Conservation (phyloP, 2,113 vertebrate genomes). For the Bungarus multicinctus region DNA sequence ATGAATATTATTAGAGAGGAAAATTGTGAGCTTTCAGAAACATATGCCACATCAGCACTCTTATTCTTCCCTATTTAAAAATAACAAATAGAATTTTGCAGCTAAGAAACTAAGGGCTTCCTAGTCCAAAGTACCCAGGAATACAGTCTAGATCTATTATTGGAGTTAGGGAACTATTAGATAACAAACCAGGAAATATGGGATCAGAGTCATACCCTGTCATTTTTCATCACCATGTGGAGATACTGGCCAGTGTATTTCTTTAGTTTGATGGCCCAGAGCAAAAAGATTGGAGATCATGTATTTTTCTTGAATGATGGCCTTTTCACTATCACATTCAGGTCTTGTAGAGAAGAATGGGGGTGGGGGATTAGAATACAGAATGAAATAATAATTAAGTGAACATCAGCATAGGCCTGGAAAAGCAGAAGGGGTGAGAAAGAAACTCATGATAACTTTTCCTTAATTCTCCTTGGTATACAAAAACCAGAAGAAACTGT, state of each 20-base stretch:
- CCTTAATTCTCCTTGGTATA: background rate
- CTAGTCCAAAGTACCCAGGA: background rate
- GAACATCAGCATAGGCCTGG: background rate
- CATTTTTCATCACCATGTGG: background rate
- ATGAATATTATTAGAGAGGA: background rate
- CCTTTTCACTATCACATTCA: background rate
- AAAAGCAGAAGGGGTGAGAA: background rate
- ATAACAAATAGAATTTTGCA: background rate
- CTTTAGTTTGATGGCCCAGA: background rate
- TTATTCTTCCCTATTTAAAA: background rate
- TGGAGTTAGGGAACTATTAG: background rate
- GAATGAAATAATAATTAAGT: background rate
- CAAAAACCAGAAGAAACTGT: background rate
- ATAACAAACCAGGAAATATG: background rate
- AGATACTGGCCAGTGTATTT: background rate
- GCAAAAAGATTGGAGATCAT: background rate
- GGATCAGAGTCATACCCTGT: background rate
- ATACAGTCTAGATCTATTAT: background rate
- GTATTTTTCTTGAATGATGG: background rate
- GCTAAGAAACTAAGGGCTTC: background rate
- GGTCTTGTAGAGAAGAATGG: background rate
- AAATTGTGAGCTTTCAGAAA: background rate
- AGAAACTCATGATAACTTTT: background rate
- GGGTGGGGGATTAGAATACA: background rate
- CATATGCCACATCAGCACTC: background rate